These are phyloP conservation scores for Paedocypris sp. DNA, from an alignment of 2,113 vertebrate genomes.

Conservation along the genomic window DNA sequence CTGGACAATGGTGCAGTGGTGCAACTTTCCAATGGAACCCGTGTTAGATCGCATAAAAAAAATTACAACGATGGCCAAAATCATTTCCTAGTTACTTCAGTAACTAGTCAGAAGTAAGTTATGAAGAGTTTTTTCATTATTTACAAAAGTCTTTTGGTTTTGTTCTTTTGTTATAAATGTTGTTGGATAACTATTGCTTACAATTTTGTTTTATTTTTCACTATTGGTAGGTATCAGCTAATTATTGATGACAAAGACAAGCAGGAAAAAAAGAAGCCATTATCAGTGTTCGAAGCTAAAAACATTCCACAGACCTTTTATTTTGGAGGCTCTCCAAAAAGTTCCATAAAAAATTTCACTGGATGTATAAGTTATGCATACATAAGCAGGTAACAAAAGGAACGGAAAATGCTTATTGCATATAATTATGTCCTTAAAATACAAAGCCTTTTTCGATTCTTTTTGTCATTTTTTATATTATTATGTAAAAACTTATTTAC, in stretches of 20 bases:
- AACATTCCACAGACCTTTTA: conserved; percentile 67
- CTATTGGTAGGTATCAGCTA: conserved; percentile 68
- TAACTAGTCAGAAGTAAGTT: conserved; percentile 73
- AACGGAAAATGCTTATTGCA: no score
- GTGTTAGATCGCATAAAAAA: conserved; percentile 70
- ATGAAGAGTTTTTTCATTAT: neutral
- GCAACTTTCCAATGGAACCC: conserved; percentile 70
- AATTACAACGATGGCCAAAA: conserved; percentile 77
- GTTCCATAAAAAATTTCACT: conserved; percentile 78
- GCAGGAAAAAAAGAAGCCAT: conserved; percentile 59
- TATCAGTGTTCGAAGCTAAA: conserved; percentile 38
- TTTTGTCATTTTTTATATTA: neutral
- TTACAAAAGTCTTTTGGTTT: neutral
- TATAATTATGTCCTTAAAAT: no score
- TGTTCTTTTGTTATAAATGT: neutral
- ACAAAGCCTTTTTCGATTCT: neutral
- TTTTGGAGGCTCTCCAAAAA: conserved; percentile 76
- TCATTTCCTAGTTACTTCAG: conserved; percentile 76
- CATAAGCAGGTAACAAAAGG: conserved; percentile 71
- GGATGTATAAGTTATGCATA: conserved; percentile 93
- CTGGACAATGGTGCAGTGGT: conserved; percentile 83
- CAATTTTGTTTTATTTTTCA: neutral
- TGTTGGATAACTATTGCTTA: neutral
- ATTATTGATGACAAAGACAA: conserved; percentile 79
- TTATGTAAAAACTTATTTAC: no score